These are phyloP conservation scores for Lasius platythorax DNA, from an alignment of 2,888 invertebrate species.

Conservation along the genomic window DNA sequence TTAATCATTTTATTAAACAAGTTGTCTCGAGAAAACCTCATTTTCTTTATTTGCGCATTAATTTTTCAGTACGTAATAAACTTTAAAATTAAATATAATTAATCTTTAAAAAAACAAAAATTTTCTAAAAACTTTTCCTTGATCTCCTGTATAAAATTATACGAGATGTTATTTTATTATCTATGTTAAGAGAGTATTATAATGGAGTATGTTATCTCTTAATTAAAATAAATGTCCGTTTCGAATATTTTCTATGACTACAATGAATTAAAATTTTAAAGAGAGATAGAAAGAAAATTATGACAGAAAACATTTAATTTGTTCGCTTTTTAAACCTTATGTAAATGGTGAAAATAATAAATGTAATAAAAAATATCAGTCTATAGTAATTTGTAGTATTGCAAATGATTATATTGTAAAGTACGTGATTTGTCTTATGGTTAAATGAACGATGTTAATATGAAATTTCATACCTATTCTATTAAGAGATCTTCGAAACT, in stretches of 20 bases:
- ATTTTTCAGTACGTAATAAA: background rate
- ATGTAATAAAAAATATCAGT: constrained; percentile 57
- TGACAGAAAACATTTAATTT: background rate
- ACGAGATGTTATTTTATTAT: background rate
- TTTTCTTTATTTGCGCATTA: background rate
- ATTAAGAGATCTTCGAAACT: constrained; percentile 66
- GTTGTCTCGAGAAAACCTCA: background rate
- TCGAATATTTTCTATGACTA: constrained; percentile 2
- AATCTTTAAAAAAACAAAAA: background rate
- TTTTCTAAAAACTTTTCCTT: background rate
- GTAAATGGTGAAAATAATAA: background rate
- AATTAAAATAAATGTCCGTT: background rate
- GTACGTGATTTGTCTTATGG: constrained; percentile 35
- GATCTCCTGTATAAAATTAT: background rate
- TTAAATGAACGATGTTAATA: constrained; percentile 42
- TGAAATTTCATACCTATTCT: constrained; percentile 56
- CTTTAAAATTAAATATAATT: background rate
- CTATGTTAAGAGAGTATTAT: background rate
- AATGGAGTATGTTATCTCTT: background rate
- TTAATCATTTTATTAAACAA: background rate
- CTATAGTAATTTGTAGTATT: constrained; percentile 55
- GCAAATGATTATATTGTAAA: constrained; percentile 33
- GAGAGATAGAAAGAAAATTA: background rate
- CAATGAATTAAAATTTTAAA: background rate
- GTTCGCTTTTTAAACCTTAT: background rate